Percentiles rank a stretch among this genome's conserved stretches.
These are phyloP conservation scores for Spodoptera littoralis DNA, from an alignment of 2,888 invertebrate genomes.

Conservation along the genomic window DNA sequence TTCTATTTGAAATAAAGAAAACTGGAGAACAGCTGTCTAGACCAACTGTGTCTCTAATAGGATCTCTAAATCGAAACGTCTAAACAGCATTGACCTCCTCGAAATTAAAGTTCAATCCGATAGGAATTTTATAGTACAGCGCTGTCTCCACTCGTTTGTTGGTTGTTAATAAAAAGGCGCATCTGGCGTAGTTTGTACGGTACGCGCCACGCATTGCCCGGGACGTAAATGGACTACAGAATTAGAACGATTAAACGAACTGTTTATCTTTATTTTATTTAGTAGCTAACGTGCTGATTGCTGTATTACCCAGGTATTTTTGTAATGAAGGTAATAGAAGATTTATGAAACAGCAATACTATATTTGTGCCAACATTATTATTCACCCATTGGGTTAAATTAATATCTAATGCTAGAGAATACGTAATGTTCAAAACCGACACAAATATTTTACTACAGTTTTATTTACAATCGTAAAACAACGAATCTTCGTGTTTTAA, in stretches of 20 bases:
- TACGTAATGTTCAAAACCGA: too few species aligned
- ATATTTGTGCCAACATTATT: too few species aligned
- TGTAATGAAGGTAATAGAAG: conserved; percentile 1
- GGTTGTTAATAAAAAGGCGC: conserved; percentile 61
- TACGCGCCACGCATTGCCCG: conserved; percentile 52
- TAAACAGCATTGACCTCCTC: conserved; percentile 43
- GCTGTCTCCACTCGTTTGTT: conserved; percentile 51
- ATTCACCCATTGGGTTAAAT: too few species aligned
- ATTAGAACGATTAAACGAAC: conserved; percentile 65
- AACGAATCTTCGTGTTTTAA: too few species aligned
- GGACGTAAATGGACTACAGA: conserved; percentile 67
- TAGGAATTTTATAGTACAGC: conserved; percentile 36
- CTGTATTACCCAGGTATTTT: conserved; percentile 3
- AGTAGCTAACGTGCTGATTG: conserved; percentile 32
- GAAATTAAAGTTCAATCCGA: conserved; percentile 46
- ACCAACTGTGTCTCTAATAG: conserved; percentile 38
- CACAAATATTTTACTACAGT: too few species aligned
- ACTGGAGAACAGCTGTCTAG: conserved; percentile 23
- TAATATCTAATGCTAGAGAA: too few species aligned
- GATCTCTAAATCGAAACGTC: conserved; percentile 48
- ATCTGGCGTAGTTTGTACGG: conserved; percentile 39
- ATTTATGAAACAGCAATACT: neutral
- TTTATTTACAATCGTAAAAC: too few species aligned
- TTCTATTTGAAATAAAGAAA: conserved; percentile 31
- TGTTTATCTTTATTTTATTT: conserved; percentile 70